Evolutionary conservation across 1,140 invertebrate genomes (phyloP), one percentile per base, ranked within the genome.

Genomic region (Babylonia areolata): DNA sequence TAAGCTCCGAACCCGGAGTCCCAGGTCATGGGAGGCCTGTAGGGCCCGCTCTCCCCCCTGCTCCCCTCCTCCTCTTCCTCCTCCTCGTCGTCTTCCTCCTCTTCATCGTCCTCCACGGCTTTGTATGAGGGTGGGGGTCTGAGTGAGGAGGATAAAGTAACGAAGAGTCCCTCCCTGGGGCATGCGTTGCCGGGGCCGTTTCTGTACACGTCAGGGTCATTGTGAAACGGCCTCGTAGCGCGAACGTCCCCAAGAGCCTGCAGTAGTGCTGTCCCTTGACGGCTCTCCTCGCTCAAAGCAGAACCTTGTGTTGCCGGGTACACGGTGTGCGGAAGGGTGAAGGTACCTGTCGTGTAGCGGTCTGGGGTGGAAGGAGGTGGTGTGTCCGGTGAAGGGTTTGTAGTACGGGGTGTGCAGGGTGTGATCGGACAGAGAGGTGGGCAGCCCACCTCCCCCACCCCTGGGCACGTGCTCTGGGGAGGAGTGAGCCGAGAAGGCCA

Each of bases 1-100:
- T 83, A 83, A 51, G 78, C 78, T 15, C 78, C 78, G 6, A 80
- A 35, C 40, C 78, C 78, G 6, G 78, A 54, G 78, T 80, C 78
- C 78, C 78, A 80, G 2, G 75, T 77, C 75, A 64, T 23, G 58
- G 58, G 58, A 12, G 58, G 28, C 28, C 58, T 64, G 5, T 23
- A 23, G 5, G 17, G 58, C 15, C 58, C 58, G 33, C 12, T 20
- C 9, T 73, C 71, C 23, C 11, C 12, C 5, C 31, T 35, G 31
- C 33, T 31, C 33, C 35, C 71, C 31, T 73, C 71, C 31, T 73
- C 71, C 71, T 11, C 71, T 12, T 73, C 71, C 35, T 73, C 71
- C 20, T 17, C 71, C 35, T 37, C 3, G 12, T 37, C 35, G 28
- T 69, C 28, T n/a, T n/a, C n/a, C n/a, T n/a, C n/a, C n/a, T n/a